These are phyloP conservation scores for Dysidea cf. avara DNA, from an alignment of 37 sponge, comb jelly and placozoan genomes.

Conservation along the genomic window DNA sequence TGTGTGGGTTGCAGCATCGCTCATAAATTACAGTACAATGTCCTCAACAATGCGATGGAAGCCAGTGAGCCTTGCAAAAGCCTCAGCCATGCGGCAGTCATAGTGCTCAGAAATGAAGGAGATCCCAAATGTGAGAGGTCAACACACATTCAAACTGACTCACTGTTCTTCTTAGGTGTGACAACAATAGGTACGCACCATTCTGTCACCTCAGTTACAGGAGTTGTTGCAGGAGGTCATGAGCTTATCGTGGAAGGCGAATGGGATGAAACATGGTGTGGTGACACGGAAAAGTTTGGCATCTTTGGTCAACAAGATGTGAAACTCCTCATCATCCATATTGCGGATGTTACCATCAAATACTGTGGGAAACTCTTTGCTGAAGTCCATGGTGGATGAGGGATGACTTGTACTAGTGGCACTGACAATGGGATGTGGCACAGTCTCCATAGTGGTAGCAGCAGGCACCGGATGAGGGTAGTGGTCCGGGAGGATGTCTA, in stretches of 20 bases:
- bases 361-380: background rate
- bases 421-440: background rate
- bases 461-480: no score
- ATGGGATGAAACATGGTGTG: no score
- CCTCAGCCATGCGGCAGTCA: no score
- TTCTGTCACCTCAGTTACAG: constrained; percentile 32
- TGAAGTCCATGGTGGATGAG: background rate
- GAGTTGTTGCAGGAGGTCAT: background rate
- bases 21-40: constrained; percentile 20
- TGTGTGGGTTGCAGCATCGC: no score
- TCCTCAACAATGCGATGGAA: no score
- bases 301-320: constrained; percentile 27
- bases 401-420: no score
- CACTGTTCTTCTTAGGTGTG: constrained; percentile 19
- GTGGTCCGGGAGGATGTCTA: no score
- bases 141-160: constrained; percentile 14
- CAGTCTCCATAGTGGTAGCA: background rate
- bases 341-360: no score
- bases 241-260: background rate
- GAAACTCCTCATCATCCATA: constrained; percentile 35
- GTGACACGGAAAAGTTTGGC: constrained; percentile 39
- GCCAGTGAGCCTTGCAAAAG: background rate
- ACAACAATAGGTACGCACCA: constrained; percentile 5
- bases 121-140: constrained; percentile 33
- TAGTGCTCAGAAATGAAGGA: constrained; percentile 53